Evolutionary conservation across 2,888 invertebrate genomes (phyloP).

Genomic region (Polyommatus icarus): DNA sequence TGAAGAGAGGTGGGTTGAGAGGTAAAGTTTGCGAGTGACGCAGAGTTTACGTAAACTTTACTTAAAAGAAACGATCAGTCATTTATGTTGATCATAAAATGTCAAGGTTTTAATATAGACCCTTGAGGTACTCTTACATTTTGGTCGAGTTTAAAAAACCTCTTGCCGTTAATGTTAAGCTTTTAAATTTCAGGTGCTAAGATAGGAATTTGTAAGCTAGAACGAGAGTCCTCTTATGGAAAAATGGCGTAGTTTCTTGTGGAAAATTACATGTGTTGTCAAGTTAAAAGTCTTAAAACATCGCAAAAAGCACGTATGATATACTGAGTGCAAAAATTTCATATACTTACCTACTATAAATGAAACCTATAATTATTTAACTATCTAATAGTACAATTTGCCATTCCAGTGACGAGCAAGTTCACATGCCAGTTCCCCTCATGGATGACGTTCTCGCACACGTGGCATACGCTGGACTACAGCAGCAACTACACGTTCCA

Average conservation of each 20-base stretch:
- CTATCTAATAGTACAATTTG: too few relatives aligned
- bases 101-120: too few relatives aligned
- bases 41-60: background rate
- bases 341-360: too few relatives aligned
- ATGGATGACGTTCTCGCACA: conserved; percentile 91
- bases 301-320: too few relatives aligned
- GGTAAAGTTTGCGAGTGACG: background rate
- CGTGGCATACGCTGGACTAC: conserved; percentile 95
- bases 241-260: too few relatives aligned
- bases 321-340: too few relatives aligned
- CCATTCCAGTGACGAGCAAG: conserved; percentile 82
- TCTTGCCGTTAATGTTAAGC: background rate
- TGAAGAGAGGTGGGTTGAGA: conserved; percentile 88
- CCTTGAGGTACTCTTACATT: background rate
- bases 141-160: background rate
- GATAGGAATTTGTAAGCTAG: too few relatives aligned
- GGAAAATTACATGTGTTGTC: too few relatives aligned
- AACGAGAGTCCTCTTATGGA: too few relatives aligned
- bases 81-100: background rate
- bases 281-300: too few relatives aligned
- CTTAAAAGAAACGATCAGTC: background rate
- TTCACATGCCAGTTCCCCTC: conserved; percentile 92
- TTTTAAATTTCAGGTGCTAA: background rate
- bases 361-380: too few relatives aligned
- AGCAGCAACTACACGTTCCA: conserved; percentile 92